Base-by-base conservation (phyloP, 2,888 invertebrate species). In the Gerris lacustris region DNA sequence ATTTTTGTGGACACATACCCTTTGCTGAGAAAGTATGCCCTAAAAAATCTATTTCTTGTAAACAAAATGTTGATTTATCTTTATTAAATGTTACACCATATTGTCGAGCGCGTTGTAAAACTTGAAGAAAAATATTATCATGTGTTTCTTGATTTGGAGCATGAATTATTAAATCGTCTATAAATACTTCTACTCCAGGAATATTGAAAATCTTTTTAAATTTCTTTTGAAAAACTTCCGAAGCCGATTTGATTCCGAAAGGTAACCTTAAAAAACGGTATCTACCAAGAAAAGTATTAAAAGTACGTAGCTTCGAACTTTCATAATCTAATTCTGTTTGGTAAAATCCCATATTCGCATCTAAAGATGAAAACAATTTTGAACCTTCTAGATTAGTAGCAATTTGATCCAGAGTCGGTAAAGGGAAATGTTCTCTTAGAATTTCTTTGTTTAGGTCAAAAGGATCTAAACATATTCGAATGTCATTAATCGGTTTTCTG, bases 391-490 rank as follows among this genome's bases (percentile, higher is more conserved):
- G 11, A 47, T 47, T 47, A 7, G 47, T 47, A 7, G 47, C 11
- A 31, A 66, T 66, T 66, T 66, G 15, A 31, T 66, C 66, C 43
- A 66, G 15, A 66, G 66, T 66, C 9, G 66, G 67, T 67, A 47
- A n/a, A n/a, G 5, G 45, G 7, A 45, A 45, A 44, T 67, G 17
- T 45, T 67, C 67, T 67, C 45, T 45, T 11, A 47, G 6, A 7
- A 47, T 47, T 7, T 6, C 47, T 47, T 47, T 47, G 45, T 67
- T 67, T 67, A 67, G 45, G 45, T 67, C 67, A 18, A 18, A 67
- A 4, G 67, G 67, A 5, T 67, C 67, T 18, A 67, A 45, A 45
- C 67, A 67, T 45, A 67, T 67, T 18, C 67, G n/a, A 17, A 67
- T 45, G 7, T n/a, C 45, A 17, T 45, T 45, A 67, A 45, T 45